Evolutionary conservation across 2,113 vertebrate genomes (phyloP), one percentile per base, ranked within the genome.

Genomic region (Oreochromis niloticus): DNA sequence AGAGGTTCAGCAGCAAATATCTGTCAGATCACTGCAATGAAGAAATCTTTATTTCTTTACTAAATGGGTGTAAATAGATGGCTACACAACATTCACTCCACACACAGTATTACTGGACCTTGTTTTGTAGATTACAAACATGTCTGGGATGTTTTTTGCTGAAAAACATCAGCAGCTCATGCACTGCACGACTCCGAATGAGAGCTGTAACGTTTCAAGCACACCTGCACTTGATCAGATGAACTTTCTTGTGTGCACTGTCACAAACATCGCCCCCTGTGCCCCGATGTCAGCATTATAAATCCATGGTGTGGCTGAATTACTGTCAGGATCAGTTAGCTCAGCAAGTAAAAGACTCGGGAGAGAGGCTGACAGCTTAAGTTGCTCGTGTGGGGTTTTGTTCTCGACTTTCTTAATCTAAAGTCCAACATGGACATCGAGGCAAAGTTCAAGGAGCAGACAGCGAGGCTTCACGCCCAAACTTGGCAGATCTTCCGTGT

Each of bases 1-100:
- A 46, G 13, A 71, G 39, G 0, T 43, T 43, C 22, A 0, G 39
- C 4, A 0, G 24, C 41, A 7, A 19, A 75, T 27, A 46, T 48
- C 43, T 0, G 9, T 75, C 22, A 75, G 24, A 48, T 75, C 6
- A 11, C 9, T 48, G 41, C 24, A 0, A 10, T 48, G 6, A 75
- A 75, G 22, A 75, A 75, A 75, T 48, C 30, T 34, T 34, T 34
- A n/a, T 4, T 9, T 27, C 22, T 46, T 17, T 73, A 6, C 39
- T 73, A 27, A 39, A 24, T 1, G 8, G 39, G 39, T 46, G 22
- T 39, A 73, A 73, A 46, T 24, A 27, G 8, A 46, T 1, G 19
- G 13, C 22, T 46, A 46, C 41, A 71, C 5, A 0, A 9, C 2
- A 0, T 8, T 39, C 34, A 39, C 63, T 39, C 19, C 11, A 22